Base-by-base conservation (phyloP, 2,113 vertebrate species). In the Laticauda colubrina region DNA sequence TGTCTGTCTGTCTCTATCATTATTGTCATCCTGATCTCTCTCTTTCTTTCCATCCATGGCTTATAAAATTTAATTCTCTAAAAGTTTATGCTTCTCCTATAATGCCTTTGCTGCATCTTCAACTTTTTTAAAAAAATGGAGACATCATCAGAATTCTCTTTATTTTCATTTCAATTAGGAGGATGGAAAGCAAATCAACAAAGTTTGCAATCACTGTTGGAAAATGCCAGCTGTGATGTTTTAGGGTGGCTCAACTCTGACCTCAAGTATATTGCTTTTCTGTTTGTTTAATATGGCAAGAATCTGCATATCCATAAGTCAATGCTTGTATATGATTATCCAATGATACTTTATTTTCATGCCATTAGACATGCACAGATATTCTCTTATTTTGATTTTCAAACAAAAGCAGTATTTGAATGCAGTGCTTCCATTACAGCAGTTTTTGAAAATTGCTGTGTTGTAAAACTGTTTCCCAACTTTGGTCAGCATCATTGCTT, bases 21-120 rank as follows among this genome's bases (percentile, higher is more conserved):
- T n/a, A 11, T 61, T 69, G 4, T n/a, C 64, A n/a, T 69, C 29
- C 11, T 29, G 10, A 26, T 69, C 1, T 75, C 5, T 29, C 34
- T 69, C 1, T 94, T 85, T 94, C 93, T 56, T 1, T 94, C 57
- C 93, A 92, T 75, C 87, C 85, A 93, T 14, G 11, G 90, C 87
- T 93, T 64, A 54, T 43, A 88, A 92, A 91, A 69, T 53, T 93
- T 92, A 91, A 91, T 61, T 57, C 91, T 87, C 93, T 55, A 23
- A 51, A 85, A 21, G 87, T 89, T 81, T 93, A 85, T 89, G 91
- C 87, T 1, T 1, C 57, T 85, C 90, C 75, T 92, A 93, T 92
- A 90, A 57, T 95, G 94, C 43, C 88, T 95, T 92, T 95, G 93
- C 57, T 88, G 91, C 14, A 26, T 89, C 92, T 95, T 88, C 87